Evolutionary conservation across 2,797 vertebrate species (phyloP).

Genomic region (Mionectes olivaceus): DNA sequence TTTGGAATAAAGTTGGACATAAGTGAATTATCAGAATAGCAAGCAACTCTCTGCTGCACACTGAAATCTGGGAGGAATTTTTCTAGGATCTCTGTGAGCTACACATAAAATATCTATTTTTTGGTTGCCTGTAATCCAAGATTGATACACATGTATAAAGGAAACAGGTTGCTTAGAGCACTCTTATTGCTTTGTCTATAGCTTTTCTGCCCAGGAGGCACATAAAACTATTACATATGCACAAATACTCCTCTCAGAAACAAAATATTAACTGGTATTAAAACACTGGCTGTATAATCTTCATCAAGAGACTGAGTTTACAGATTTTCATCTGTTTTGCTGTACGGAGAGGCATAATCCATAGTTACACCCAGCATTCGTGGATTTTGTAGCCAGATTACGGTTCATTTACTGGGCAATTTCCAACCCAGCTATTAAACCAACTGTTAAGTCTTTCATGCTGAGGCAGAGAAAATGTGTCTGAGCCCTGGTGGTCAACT

Average conservation of each 20-base stretch:
- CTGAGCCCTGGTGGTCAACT: not conserved
- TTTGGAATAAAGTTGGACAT: not conserved
- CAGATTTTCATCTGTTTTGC: not conserved
- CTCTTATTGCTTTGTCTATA: not conserved
- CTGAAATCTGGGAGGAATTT: not conserved
- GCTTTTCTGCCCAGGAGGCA: not conserved
- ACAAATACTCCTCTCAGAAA: not conserved
- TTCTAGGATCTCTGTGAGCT: not conserved
- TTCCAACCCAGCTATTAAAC: not conserved
- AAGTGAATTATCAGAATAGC: not conserved
- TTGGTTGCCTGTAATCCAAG: not conserved
- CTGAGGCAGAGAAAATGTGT: not conserved
- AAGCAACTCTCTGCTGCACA: not conserved
- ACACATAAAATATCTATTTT: accelerated
- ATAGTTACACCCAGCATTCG: not conserved
- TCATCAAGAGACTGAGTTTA: not conserved
- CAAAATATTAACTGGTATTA: not conserved
- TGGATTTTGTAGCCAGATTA: not conserved
- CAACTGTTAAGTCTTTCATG: not conserved
- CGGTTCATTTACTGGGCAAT: not conserved
- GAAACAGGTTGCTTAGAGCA: not conserved
- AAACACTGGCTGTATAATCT: not conserved
- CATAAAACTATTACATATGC: not conserved
- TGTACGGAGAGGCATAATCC: not conserved
- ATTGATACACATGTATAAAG: not conserved